Evolutionary conservation across 2,113 vertebrate species (phyloP).

Genomic region (Hyperoodon ampullatus): DNA sequence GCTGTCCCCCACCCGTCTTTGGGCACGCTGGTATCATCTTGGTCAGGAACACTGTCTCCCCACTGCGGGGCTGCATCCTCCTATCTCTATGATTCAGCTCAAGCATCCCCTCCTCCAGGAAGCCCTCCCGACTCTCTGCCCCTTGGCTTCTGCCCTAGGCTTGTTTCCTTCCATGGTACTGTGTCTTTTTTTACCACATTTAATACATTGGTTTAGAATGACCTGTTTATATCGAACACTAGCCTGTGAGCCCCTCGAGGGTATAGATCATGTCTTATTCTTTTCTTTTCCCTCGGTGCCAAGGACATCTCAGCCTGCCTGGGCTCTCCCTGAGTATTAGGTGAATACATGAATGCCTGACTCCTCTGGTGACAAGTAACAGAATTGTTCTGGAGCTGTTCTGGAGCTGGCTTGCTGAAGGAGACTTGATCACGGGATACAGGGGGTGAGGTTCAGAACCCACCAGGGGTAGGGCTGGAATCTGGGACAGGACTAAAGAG

Average conservation of each 20-base stretch:
- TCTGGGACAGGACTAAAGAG: not conserved
- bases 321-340: not conserved
- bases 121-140: not conserved
- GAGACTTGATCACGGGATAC: not conserved
- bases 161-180: not conserved
- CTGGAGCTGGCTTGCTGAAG: not conserved
- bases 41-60: not conserved
- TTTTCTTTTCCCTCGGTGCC: not conserved
- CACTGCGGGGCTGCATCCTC: not conserved
- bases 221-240: no score
- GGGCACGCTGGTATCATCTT: not conserved
- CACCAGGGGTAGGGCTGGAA: no score
- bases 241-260: not conserved
- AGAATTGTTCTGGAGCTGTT: not conserved
- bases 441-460: not conserved
- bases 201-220: not conserved
- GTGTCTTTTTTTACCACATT: not conserved
- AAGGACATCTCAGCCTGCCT: not conserved
- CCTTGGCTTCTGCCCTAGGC: not conserved
- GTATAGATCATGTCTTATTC: not conserved
- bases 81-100: not conserved
- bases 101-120: not conserved
- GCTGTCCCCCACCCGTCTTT: accelerated
- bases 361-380: not conserved
- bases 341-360: not conserved